Base-by-base conservation (phyloP, 2,888 invertebrate species). In the Chalcosyrphus nemorum region DNA sequence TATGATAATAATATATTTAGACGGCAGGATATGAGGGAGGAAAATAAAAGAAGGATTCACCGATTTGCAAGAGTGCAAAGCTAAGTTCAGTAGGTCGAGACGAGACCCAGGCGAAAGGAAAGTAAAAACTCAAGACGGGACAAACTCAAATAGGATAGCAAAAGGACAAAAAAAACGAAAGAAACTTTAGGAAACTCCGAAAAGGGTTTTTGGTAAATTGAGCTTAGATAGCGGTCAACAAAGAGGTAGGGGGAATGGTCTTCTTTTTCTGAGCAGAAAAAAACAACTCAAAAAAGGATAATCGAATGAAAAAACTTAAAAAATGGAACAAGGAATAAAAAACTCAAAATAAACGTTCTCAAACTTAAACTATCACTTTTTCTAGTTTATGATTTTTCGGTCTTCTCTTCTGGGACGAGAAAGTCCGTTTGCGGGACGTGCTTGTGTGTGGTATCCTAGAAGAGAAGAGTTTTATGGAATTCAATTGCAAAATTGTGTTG, bases 51-150 rank as follows among this genome's bases (percentile, higher is more conserved):
- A 50, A 32, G 29, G 7, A 29, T 2, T 21, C 27, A 56, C n/a
- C n/a, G 24, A 65, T 45, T 50, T 66, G 24, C 15, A 29, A 35
- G 35, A 61, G 29, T 56, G 35, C n/a, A 74, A 77, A 82, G 19
- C 59, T 56, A 82, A 82, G 81, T 77, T 82, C 66, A 77, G 61
- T 77, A 72, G 81, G 81, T 82, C 81, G 71, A 57, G 11, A 38
- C 3, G 27, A 35, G 43, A 35, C 38, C 47, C 21, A 57, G 41
- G 45, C 15, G 24, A 38, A 17, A 27, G 13, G 24, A 57, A 24
- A 24, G 21, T 11, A 19, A 35, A 35, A 50, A 71, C 50, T 52
- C 9, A 54, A 41, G 52, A 21, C 6, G 38, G 35, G 56, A 45
- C 17, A 27, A 63, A 70, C 45, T 45, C 21, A 54, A 45, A 47